Base-by-base conservation (phyloP, 1,140 invertebrate species). In the Phocides pigmalion region DNA sequence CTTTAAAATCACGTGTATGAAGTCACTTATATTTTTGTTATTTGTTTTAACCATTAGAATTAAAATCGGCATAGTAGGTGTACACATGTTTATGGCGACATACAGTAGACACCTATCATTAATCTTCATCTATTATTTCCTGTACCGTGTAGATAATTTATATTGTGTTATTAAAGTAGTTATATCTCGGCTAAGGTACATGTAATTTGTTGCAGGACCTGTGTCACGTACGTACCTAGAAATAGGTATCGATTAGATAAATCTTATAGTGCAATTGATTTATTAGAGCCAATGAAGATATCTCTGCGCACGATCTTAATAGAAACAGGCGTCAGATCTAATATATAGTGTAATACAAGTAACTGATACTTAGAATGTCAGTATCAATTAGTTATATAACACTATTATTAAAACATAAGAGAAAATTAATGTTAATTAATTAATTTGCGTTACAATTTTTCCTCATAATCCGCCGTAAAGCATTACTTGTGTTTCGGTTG, bases 111-210 rank as follows among this genome's bases (percentile, higher is more conserved):
- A 11, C n/a, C 3, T 32, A 39, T 3, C n/a, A 39, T 39, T 39
- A 14, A 14, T 4, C 14, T 3, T 42, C 6, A 42, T 16, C 6
- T 19, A 9, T n/a, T n/a, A n/a, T 9, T 42, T 19, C 41, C 41
- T 15, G 41, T 16, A 19, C 8, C 16, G 41, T 42, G 41, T 16
- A 16, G 41, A 19, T 42, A 19, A 42, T 42, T 42, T 42, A 42
- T 42, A 42, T 17, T 19, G 41, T 42, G 16, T 19, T 42, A 42
- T 41, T 41, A 41, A 41, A 41, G 39, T 41, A 5, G 39, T 41
- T 41, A 41, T 1, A 17, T 41, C 39, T 41, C 14, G 15, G 14
- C 39, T 41, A n/a, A 17, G 14, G 3, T 41, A 41, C 39, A 41
- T 41, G 2, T 16, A 16, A n/a, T 41, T 16, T 16, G 14, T 14